Base-by-base conservation (phyloP, 2,888 invertebrate genomes). In the Caradrina kadenii region DNA sequence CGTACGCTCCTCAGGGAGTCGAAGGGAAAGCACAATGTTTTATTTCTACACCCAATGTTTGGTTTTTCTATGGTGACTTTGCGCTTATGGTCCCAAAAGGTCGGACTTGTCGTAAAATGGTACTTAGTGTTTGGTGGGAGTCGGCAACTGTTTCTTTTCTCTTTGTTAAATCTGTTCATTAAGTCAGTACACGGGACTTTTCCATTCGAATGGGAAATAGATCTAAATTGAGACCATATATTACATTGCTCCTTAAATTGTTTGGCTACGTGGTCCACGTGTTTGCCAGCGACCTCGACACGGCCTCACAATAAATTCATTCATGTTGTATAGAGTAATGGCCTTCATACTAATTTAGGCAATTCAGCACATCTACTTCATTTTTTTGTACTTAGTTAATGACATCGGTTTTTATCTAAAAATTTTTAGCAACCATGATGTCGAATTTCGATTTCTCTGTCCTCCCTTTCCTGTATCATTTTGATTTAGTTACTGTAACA, bases 301-400 rank as follows among this genome's bases (percentile, higher is more conserved):
- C 73, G 82, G 82, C 87, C 88, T 89, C 84, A 87, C 83, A 82
- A 86, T 86, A 84, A 86, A 86, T 87, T 86, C 86, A 87, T 90
- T 91, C 87, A 86, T 85, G 73, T 69, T 82, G 68, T 62, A 69
- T 69, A 69, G 54, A 63, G 73, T 62, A 61, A 74, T 71, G 87
- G 63, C 92, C 91, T 90, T 90, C 88, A 69, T 58, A 80, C 76
- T 85, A 88, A 89, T 90, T 91, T 84, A 73, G 81, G 68, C 80
- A 86, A 89, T 90, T 90, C 89, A 87, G 82, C 84, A 50, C 63
- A 86, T 75, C 61, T 53, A 70, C 52, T 79, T 77, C 68, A 75
- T 65, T 71, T 73, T 21, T 70, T 45, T 45, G 17, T 15, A 45
- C 45, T 45, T 17, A 13, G 15, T 45, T 69, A 64, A 49, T 45